Base-by-base conservation (phyloP, 2,797 vertebrate species). In the Rhynchonycteris naso region DNA sequence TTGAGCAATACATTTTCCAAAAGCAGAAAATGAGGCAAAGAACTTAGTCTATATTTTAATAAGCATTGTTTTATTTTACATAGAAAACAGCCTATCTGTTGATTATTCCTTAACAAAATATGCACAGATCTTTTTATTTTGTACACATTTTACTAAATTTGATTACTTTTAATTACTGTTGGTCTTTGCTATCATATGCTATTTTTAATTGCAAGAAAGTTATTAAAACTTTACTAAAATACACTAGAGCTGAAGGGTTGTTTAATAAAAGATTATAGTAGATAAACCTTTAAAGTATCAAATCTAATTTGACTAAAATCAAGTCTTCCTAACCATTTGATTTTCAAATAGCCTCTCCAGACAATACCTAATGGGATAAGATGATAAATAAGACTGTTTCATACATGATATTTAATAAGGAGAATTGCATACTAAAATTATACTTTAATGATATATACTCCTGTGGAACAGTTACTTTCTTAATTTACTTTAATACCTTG, bases 1-100 rank as follows among this genome's bases (percentile, higher is more conserved):
- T 99, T 99, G 99, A 99, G 99, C 99, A 99, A 98, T 99, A 98
- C 99, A 98, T 99, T 99, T 99, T 99, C 99, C 99, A 99, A 99
- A 99, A 99, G 99, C 98, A 98, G 98, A 99, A 99, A 99, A 99
- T 98, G 98, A 98, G 98, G 99, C 98, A 97, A 98, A 98, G 99
- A 98, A 98, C 98, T 99, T 99, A 98, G 98, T 98, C 98, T 98
- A 98, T 98, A 97, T 99, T 99, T 99, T 98, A 98, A 99, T 99
- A 99, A 99, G 98, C 98, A 98, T 99, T 99, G 98, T 98, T 99
- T 99, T 98, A 98, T 99, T 99, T 99, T 98, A 97, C 98, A 98
- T 99, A 98, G 98, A 98, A 99, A 99, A 99, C 98, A 97, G 98
- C 98, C 98, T 98, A 98, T 98, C 98, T 99, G 97, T 98, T 99